Conservation (phyloP, 2,888 invertebrate species). For the Prosopocoilus inquinatus region DNA sequence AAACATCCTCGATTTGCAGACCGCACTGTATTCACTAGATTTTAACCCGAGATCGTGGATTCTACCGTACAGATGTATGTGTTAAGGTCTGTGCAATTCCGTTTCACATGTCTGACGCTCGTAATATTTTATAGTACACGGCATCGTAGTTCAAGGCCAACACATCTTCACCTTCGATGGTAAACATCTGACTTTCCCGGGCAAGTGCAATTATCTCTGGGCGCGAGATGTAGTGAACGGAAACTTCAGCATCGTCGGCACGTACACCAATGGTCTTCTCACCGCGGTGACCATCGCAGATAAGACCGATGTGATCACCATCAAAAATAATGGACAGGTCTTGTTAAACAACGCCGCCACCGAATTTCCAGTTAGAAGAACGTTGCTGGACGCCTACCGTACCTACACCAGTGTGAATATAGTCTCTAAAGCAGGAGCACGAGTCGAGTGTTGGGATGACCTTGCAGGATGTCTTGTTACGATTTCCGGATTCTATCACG, state of each 20-base stretch:
- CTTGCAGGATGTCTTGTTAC: constrained; percentile 68
- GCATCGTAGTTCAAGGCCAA: constrained; percentile 73
- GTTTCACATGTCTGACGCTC: not conserved
- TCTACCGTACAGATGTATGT: constrained; percentile 64
- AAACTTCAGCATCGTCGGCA: constrained; percentile 79
- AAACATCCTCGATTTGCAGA: constrained; percentile 57
- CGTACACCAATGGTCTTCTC: constrained; percentile 67
- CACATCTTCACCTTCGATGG: constrained; percentile 90
- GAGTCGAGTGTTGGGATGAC: constrained; percentile 60
- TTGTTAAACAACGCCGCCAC: constrained; percentile 63
- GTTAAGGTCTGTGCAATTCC: not conserved
- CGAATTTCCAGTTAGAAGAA: constrained; percentile 66
- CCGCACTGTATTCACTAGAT: constrained; percentile 55
- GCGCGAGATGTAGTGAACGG: constrained; percentile 81
- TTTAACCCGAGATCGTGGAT: constrained; percentile 58
- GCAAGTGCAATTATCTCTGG: constrained; percentile 80
- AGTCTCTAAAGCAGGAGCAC: constrained; percentile 63
- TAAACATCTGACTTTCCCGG: constrained; percentile 74
- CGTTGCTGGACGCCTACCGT: constrained; percentile 63
- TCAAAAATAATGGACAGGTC: constrained; percentile 57
- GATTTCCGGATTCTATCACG: constrained; percentile 83
- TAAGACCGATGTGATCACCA: constrained; percentile 60
- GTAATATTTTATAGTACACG: constrained; percentile 57
- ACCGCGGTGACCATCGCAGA: constrained; percentile 69
- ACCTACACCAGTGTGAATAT: constrained; percentile 58